Conservation (phyloP, 92 coral and sea anemone genomes). For the Heliopora coerulea region DNA sequence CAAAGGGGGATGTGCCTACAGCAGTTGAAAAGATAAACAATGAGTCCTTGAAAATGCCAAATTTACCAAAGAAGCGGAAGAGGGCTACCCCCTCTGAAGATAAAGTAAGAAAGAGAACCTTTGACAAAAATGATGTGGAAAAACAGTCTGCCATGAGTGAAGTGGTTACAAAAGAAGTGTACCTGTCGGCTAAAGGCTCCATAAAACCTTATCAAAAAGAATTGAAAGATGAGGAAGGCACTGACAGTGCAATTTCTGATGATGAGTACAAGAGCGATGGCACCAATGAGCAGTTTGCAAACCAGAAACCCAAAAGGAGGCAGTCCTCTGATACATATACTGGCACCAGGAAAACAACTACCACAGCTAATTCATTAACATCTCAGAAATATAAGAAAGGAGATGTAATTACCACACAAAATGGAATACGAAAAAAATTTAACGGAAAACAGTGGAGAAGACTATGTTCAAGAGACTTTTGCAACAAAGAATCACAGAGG, state of each 20-base stretch:
- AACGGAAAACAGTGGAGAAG: conserved; percentile 99
- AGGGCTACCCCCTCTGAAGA: not conserved
- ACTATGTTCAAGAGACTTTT: conserved; percentile 84
- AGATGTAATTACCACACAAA: conserved; percentile 89
- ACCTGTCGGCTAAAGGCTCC: conserved; percentile 60
- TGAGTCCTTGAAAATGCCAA: no score
- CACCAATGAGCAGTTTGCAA: conserved; percentile 19
- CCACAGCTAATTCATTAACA: conserved; percentile 82
- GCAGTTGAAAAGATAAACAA: conserved; percentile 1
- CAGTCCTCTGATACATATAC: conserved; percentile 43
- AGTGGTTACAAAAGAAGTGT: conserved; percentile 37
- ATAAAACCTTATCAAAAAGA: conserved; percentile 23
- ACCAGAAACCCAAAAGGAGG: conserved; percentile 42
- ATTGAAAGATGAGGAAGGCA: conserved; percentile 70
- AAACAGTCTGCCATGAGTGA: not conserved
- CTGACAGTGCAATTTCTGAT: conserved; percentile 96
- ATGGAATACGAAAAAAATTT: conserved; percentile 92
- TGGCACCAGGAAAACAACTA: conserved; percentile 59
- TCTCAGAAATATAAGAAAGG: conserved; percentile 97
- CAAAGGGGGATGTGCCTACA: not conserved
- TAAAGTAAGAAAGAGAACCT: not conserved
- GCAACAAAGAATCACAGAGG: conserved; percentile 94
- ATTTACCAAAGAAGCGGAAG: conserved; percentile 23
- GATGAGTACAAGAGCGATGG: conserved; percentile 69
- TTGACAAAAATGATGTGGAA: not conserved